Evolutionary conservation across 2,888 invertebrate genomes (phyloP).

Genomic region (Germaria angustata): DNA sequence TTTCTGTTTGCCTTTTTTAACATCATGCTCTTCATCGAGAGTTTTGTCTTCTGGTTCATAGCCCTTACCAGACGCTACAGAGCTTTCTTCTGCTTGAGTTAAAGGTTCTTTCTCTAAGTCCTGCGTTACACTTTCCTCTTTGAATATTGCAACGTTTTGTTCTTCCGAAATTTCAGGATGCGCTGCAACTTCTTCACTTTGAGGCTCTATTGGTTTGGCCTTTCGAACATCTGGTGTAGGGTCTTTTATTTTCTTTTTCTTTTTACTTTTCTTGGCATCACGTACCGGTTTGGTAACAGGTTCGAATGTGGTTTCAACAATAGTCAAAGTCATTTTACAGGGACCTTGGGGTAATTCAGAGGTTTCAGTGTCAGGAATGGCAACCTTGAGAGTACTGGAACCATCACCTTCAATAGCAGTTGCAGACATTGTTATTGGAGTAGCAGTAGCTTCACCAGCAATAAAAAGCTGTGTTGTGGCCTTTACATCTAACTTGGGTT

Average conservation of each 20-base stretch:
- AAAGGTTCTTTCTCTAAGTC: not conserved
- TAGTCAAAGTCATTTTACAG: slow-evolving; percentile 76
- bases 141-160: not conserved
- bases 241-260: slow-evolving; percentile 83
- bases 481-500: slow-evolving; percentile 71
- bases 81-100: slow-evolving; percentile 47
- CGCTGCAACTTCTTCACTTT: slow-evolving; percentile 77
- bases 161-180: slow-evolving; percentile 1
- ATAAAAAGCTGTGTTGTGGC: slow-evolving; percentile 77
- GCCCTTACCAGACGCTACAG: slow-evolving; percentile 79
- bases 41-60: slow-evolving; percentile 86
- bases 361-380: slow-evolving; percentile 65
- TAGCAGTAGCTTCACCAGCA: slow-evolving; percentile 73
- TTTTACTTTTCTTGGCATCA: slow-evolving; percentile 83
- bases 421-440: slow-evolving; percentile 76
- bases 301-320: slow-evolving; percentile 73
- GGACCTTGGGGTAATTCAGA: not conserved
- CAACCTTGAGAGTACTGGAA: slow-evolving; percentile 75
- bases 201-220: slow-evolving; percentile 73
- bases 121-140: slow-evolving; percentile 22
- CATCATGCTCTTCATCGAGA: slow-evolving; percentile 80
- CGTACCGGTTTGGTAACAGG: slow-evolving; percentile 67
- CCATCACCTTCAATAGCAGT: slow-evolving; percentile 79
- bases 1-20: slow-evolving; percentile 74
- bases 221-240: slow-evolving; percentile 34